A percentile compares a stretch with the other conserved stretches of the same genome.
phyloP scores from a whole-genome alignment of 2,888 invertebrate species.

The Cephus runcator region DNA sequence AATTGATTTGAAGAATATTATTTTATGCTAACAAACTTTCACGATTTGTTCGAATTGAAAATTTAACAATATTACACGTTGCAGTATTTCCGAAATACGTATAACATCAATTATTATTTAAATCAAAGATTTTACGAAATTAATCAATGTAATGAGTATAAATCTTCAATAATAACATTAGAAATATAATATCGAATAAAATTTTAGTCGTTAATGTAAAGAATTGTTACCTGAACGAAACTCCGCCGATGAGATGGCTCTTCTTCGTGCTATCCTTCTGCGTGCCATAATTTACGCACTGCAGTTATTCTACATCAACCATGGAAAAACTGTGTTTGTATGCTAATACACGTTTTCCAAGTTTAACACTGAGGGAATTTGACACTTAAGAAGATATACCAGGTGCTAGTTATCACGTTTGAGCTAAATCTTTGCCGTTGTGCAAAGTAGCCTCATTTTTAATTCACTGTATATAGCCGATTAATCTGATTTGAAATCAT shows the following conservation, averaged over 20 bases:
- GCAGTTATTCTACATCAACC: neutral
- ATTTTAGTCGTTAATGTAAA: neutral
- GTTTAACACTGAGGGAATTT: neutral
- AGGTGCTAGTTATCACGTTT: neutral
- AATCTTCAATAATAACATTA: neutral
- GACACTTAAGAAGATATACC: neutral
- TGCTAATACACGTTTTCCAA: constrained; percentile 1
- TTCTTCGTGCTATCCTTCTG: constrained; percentile 38
- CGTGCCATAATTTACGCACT: constrained; percentile 28
- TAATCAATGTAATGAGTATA: neutral
- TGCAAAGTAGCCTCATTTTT: neutral
- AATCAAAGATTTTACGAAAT: neutral
- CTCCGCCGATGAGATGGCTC: constrained; percentile 42
- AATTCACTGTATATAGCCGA: neutral
- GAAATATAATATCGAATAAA: neutral
- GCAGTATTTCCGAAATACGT: neutral
- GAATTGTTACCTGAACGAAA: constrained; percentile 36
- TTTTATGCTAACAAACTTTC: neutral
- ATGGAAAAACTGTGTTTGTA: constrained; percentile 1
- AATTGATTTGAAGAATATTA: neutral
- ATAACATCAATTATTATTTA: too few relatives aligned
- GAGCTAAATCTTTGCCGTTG: neutral
- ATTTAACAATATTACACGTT: neutral
- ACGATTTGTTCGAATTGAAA: neutral
- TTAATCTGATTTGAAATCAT: neutral